Conservation (phyloP, 2,113 vertebrate genomes). For the Platichthys flesus region DNA sequence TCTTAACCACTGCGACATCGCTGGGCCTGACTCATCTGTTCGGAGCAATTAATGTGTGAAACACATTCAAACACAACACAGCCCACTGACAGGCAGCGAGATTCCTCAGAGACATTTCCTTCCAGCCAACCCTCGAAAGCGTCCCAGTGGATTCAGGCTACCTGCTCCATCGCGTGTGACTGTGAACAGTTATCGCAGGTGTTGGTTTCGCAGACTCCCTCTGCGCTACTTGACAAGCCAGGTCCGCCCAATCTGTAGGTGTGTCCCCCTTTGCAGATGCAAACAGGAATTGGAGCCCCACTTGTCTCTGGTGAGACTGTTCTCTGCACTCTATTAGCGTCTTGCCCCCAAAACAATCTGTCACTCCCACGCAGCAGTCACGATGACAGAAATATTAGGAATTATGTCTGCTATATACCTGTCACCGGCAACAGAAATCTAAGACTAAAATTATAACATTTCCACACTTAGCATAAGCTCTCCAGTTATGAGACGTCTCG, state of each 20-base stretch:
- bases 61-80: constrained; percentile 10
- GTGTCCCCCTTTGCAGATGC: neutral
- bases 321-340: neutral
- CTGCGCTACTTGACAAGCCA: neutral
- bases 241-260: neutral
- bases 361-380: constrained; percentile 5
- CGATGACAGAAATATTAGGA: constrained; percentile 20
- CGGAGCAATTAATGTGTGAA: constrained; percentile 33
- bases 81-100: neutral
- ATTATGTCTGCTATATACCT: constrained; percentile 30
- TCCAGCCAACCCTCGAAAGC: neutral
- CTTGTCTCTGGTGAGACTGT: neutral
- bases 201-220: neutral
- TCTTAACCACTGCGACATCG: constrained; percentile 31
- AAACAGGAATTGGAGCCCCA: neutral
- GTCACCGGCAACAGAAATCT: constrained; percentile 48
- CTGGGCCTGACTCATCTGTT: constrained; percentile 7
- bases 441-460: constrained; percentile 42
- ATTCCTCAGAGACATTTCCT: neutral
- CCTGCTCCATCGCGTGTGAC: neutral
- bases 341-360: neutral
- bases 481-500: constrained; percentile 20
- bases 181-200: neutral
- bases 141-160: neutral
- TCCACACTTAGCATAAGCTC: constrained; percentile 24